Evolutionary conservation across 2,888 invertebrate genomes (phyloP).

Genomic region (Lithosia quadra): DNA sequence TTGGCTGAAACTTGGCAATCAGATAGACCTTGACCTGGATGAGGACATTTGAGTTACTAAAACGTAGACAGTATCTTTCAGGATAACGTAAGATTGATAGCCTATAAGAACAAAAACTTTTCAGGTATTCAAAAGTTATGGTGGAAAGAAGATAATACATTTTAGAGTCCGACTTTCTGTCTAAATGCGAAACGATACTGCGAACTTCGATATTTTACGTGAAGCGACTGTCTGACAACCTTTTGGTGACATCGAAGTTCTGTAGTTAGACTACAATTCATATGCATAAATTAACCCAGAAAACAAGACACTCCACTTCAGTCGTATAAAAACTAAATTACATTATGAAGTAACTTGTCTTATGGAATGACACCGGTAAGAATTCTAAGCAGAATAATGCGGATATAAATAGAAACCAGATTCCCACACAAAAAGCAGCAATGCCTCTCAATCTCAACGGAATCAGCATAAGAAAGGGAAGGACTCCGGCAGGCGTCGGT

Average conservation of each 20-base stretch:
- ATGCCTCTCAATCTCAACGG: conserved; percentile 60
- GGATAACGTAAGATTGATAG: too few species aligned
- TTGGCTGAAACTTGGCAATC: not conserved
- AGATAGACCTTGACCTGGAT: not conserved
- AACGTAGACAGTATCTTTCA: too few species aligned
- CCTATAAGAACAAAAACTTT: too few species aligned
- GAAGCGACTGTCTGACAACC: too few species aligned
- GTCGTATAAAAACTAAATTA: not conserved
- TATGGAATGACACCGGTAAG: not conserved
- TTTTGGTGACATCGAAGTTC: too few species aligned
- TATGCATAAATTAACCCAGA: not conserved
- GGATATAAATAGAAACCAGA: conserved; percentile 29
- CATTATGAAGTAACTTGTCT: not conserved
- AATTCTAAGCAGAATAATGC: conserved; percentile 9
- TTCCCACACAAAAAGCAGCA: conserved; percentile 52
- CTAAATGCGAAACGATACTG: too few species aligned
- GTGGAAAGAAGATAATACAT: too few species aligned
- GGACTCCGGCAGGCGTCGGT: conserved; percentile 59
- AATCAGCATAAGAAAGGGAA: conserved; percentile 68
- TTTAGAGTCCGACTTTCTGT: too few species aligned
- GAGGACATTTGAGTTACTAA: too few species aligned
- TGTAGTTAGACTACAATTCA: too few species aligned
- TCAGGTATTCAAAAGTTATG: too few species aligned
- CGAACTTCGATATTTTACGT: too few species aligned
- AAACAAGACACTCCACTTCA: not conserved